Base-by-base conservation (phyloP, 2,888 invertebrate genomes). In the Dryocosmus kuriphilus region DNA sequence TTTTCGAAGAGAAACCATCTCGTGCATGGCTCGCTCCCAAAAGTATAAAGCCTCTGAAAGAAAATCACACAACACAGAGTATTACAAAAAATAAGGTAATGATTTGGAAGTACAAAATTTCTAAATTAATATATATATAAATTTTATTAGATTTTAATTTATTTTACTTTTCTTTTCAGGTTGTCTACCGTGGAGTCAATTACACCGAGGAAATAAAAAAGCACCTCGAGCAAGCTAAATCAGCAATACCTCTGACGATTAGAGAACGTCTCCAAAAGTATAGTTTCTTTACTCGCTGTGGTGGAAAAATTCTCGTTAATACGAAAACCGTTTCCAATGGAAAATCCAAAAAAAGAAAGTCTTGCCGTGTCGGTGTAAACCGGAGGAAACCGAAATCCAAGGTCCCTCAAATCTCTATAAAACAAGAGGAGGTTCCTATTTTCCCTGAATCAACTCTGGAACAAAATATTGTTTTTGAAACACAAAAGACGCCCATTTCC, bases 1-100 rank as follows among this genome's bases (percentile, higher is more conserved):
- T 94, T 85, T 93, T 94, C 77, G 93, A 93, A 79, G 77, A 82
- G 2, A 24, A 19, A 30, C n/a, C 51, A 27, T 5, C 9, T 1
- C 51, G 71, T 55, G n/a, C 22, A 3, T 71, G 71, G 71, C n/a
- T 71, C n/a, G 5, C 9, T 14, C 16, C 24, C 11, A n/a, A 19
- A 1, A 7, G 51, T 14, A 71, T 71, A 16, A 51, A 55, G 14
- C 32, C 71, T 51, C 6, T 71, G 32, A 19, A 71, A 51, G 11
- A 19, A 71, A 14, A 55, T 8, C 51, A 71, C 19, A 7, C 14
- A 27, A 19, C 19, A 11, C 71, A 51, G 14, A 51, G 51, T 9
- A 11, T 19, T 2, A 71, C 51, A 71, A 71, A 7, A 30, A 27
- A 6, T n/a, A 46, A 51, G 51, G 71, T 71, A 71, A 71, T 51